These are phyloP conservation scores for Poeciliopsis gracilis DNA, from an alignment of 2,797 vertebrate species.

Conservation along the genomic window DNA sequence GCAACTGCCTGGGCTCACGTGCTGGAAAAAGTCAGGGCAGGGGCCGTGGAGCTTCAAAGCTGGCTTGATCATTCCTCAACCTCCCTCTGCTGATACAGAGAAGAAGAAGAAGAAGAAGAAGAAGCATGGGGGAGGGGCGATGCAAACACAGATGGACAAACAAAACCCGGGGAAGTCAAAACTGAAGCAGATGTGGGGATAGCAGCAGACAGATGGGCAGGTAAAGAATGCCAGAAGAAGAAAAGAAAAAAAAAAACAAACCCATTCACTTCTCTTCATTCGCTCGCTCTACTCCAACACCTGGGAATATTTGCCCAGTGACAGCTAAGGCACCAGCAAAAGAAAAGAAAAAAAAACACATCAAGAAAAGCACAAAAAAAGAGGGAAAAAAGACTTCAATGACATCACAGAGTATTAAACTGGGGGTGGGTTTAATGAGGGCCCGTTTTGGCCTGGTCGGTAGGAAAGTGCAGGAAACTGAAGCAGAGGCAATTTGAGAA, in stretches of 20 bases:
- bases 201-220: slow-evolving; percentile 50
- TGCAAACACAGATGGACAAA: slow-evolving; percentile 81
- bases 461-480: slow-evolving; percentile 78
- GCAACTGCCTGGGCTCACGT: slow-evolving; percentile 76
- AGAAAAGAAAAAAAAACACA: slow-evolving; percentile 7
- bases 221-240: slow-evolving; percentile 36
- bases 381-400: slow-evolving; percentile 58
- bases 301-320: slow-evolving; percentile 80
- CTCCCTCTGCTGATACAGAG: slow-evolving; percentile 56
- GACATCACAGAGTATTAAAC: slow-evolving; percentile 82
- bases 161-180: slow-evolving; percentile 72
- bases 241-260: not conserved
- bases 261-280: slow-evolving; percentile 24
- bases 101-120: slow-evolving; percentile 5
- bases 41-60: slow-evolving; percentile 78
- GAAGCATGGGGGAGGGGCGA: slow-evolving; percentile 38
- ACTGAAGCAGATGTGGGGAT: slow-evolving; percentile 81
- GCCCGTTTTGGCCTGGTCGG: slow-evolving; percentile 62
- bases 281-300: slow-evolving; percentile 53
- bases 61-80: slow-evolving; percentile 74
- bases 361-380: slow-evolving; percentile 51
- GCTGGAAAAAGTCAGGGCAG: slow-evolving; percentile 75
- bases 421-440: slow-evolving; percentile 75
- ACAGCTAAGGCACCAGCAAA: slow-evolving; percentile 48
- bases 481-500: slow-evolving; percentile 81